Evolutionary conservation across 2,888 invertebrate species (phyloP), one percentile per base, ranked within the genome.

Genomic region (Eremobia ochroleuca): DNA sequence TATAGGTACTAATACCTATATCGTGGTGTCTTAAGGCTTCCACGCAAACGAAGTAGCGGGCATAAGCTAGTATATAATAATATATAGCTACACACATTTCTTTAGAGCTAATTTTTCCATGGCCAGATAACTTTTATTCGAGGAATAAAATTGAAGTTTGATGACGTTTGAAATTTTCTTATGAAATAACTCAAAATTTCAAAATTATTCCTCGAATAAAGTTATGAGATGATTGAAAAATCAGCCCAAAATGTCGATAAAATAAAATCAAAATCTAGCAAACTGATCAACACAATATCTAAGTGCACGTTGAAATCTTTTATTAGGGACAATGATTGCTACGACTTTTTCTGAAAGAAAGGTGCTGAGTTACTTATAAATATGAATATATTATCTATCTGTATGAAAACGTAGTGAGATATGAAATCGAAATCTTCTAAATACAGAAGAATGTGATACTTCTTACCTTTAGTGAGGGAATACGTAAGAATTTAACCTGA

Each of bases 261-360:
- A 49, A 34, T n/a, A 34, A 5, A 34, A 4, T 49, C 2, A 18
- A 58, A 43, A 31, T 58, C 0, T 18, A 31, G 4, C 31, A 43
- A 67, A 40, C 5, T 67, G n/a, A 15, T 34, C 25, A 55, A 52
- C 55, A 73, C 49, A 62, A 31, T 8, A 18, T n/a, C 1, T 31
- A 62, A 21, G 62, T 65, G 77, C 77, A 77, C 81, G 81, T 80
- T 79, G 74, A 80, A 80, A 68, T 79, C 79, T 79, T 79, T 80
- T 80, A 80, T 74, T 55, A 64, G 64, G 31, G 34, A 43, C 40
- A 28, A 55, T 28, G 40, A 18, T 5, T 4, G 4, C 43, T 62
- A 79, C 37, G 31, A 37, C 13, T 49, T n/a, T 31, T 46, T 55
- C 25, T 2, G 8, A 4, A 55, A 31, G 52, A 61, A 58, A 11